phyloP scores from a whole-genome alignment of 1,140 invertebrate genomes.

The Drosophila mauritiana region DNA sequence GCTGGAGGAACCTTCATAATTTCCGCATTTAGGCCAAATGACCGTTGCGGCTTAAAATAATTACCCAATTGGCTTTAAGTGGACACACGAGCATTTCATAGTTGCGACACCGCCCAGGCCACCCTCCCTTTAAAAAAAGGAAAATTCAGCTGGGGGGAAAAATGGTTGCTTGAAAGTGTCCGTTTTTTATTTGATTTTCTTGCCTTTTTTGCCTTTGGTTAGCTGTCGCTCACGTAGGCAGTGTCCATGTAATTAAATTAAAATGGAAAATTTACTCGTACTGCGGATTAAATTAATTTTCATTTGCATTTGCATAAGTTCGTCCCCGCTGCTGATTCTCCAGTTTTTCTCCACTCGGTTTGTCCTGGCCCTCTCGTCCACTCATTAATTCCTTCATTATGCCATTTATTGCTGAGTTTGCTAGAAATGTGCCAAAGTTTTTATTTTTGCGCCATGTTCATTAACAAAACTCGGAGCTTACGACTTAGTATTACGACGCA shows the following conservation, averaged over 20 bases:
- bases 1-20: slow-evolving; percentile 73
- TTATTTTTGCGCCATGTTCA: slow-evolving; percentile 45
- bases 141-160: slow-evolving; percentile 22
- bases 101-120: slow-evolving; percentile 22
- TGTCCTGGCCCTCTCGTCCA: slow-evolving; percentile 28
- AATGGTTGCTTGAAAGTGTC: slow-evolving; percentile 63
- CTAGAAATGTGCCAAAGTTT: slow-evolving; percentile 69
- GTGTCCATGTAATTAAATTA: slow-evolving; percentile 84
- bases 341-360: background rate
- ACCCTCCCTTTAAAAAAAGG: slow-evolving; percentile 6
- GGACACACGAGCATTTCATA: slow-evolving; percentile 55
- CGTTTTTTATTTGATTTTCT: slow-evolving; percentile 53
- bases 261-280: slow-evolving; percentile 84
- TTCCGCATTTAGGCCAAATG: slow-evolving; percentile 48
- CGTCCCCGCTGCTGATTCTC: slow-evolving; percentile 2
- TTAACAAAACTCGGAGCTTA: background rate
- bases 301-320: slow-evolving; percentile 84
- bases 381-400: slow-evolving; percentile 80
- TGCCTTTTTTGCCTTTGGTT: slow-evolving; percentile 59
- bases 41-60: slow-evolving; percentile 72
- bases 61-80: slow-evolving; percentile 71
- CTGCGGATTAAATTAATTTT: slow-evolving; percentile 84
- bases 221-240: slow-evolving; percentile 84
- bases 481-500: background rate
- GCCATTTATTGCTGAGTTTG: slow-evolving; percentile 70